Evolutionary conservation across 1,140 invertebrate genomes (phyloP).

Genomic region (Drosophila santomea): DNA sequence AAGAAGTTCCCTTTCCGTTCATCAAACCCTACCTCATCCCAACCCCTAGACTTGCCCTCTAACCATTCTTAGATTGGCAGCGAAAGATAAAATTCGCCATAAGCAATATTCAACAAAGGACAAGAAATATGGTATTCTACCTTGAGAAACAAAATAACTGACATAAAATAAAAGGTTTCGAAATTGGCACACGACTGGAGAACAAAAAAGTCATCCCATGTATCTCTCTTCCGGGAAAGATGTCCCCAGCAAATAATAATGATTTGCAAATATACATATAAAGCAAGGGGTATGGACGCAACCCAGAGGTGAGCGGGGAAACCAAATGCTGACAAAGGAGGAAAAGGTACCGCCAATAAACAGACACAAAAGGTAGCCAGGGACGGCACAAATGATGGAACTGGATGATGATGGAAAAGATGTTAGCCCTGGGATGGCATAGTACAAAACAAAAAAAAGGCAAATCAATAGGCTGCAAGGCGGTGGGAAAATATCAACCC

Average conservation of each 20-base stretch:
- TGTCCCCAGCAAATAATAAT: slow-evolving; percentile 77
- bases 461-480: slow-evolving; percentile 70
- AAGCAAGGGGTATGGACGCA: slow-evolving; percentile 8
- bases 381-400: slow-evolving; percentile 26
- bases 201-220: slow-evolving; percentile 49
- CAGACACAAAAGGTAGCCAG: slow-evolving; percentile 68
- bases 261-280: slow-evolving; percentile 74
- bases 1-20: slow-evolving; percentile 76
- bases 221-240: slow-evolving; percentile 52
- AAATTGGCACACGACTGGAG: slow-evolving; percentile 67
- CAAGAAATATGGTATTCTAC: slow-evolving; percentile 38
- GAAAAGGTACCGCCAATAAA: slow-evolving; percentile 76
- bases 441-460: slow-evolving; percentile 37
- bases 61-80: slow-evolving; percentile 51
- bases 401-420: slow-evolving; percentile 24
- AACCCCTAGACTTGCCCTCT: slow-evolving; percentile 16
- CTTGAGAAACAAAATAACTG: slow-evolving; percentile 50
- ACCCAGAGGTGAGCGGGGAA: slow-evolving; percentile 37
- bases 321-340: slow-evolving; percentile 55
- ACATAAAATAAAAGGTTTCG: slow-evolving; percentile 61
- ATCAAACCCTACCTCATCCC: slow-evolving; percentile 27
- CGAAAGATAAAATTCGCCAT: slow-evolving; percentile 71
- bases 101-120: slow-evolving; percentile 60
- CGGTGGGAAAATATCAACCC: slow-evolving; percentile 34
- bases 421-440: slow-evolving; percentile 24